Evolutionary conservation across 2,113 vertebrate genomes (phyloP), one percentile per base, ranked within the genome.

Genomic region (Cyanocitta stelleri): DNA sequence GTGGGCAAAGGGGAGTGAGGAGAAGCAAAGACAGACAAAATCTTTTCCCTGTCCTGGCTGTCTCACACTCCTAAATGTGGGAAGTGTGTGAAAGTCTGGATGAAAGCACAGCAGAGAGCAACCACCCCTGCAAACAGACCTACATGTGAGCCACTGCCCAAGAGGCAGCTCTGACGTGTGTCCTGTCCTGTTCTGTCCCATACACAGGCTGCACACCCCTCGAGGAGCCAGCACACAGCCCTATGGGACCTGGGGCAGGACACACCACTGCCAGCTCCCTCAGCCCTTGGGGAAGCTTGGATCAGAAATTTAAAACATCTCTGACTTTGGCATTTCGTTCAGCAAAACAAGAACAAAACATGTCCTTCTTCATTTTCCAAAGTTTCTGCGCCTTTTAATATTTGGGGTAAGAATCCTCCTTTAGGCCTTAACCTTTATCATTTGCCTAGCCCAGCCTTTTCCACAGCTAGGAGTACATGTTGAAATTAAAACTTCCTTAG

Each of bases 181-280:
- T 27, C 21, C 48, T 13, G 37, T 13, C 66, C 48, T 30, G 32
- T 9, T 48, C 72, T 43, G 72, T 26, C 52, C 61, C 35, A 32
- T 4, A 27, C 3, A 0, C 41, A 3, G 0, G 3, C 56, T 86
- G 59, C 77, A 29, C 30, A 37, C 3, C n/a, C 13, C 1, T 43
- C 0, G 0, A 62, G 55, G 43, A 78, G 32, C 30, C 74, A 69
- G 30, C 37, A 33, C 16, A 11, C 7, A 24, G 37, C 43, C 59
- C 39, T 59, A 3, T 0, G 3, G 59, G 41, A 66, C 61, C 54
- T 35, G 64, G 30, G 71, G 24, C 46, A 39, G 55, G 37, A 11
- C n/a, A 29, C 48, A 7, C 13, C 8, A 11, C 35, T 63, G 32
- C 39, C 5, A 2, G 16, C 9, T 88, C 49, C 6, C 46, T 26